Conservation (phyloP, 2,888 invertebrate species). For the Polylopha cassiicola region DNA sequence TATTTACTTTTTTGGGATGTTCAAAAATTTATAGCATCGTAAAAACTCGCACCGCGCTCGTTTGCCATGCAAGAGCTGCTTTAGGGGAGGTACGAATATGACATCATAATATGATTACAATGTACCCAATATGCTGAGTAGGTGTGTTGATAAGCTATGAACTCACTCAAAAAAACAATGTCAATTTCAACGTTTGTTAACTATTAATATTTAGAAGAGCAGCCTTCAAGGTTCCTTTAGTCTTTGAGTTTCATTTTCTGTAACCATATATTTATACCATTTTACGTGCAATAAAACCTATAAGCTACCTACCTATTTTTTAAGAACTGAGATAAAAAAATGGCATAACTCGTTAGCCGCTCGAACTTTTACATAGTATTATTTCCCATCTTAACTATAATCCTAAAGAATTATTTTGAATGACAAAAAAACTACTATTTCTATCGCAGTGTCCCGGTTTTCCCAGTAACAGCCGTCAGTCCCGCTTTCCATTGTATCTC, state of each 20-base stretch:
- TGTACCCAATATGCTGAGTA: constrained; percentile 21
- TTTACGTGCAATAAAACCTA: too few species aligned
- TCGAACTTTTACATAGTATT: constrained; percentile 22
- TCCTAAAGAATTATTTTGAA: constrained; percentile 31
- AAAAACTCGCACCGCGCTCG: constrained; percentile 59
- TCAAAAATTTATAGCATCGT: constrained; percentile 69
- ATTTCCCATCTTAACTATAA: constrained; percentile 27
- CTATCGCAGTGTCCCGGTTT: constrained; percentile 35
- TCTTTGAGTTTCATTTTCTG: too few species aligned
- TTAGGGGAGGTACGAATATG: constrained; percentile 47
- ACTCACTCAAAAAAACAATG: not conserved
- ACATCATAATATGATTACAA: constrained; percentile 48
- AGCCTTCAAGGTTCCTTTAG: too few species aligned
- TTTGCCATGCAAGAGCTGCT: constrained; percentile 47
- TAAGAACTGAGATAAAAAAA: too few species aligned
- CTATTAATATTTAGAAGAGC: too few species aligned
- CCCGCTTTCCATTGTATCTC: constrained; percentile 54
- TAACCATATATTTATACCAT: too few species aligned
- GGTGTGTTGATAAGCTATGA: constrained; percentile 15
- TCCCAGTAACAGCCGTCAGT: constrained; percentile 46
- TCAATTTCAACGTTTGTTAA: constrained; percentile 3
- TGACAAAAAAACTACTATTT: constrained; percentile 47
- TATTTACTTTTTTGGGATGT: constrained; percentile 51
- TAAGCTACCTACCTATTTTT: too few species aligned
- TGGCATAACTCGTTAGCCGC: too few species aligned